Evolutionary conservation across 2,113 vertebrate genomes (phyloP).

Genomic region (Mirounga angustirostris): DNA sequence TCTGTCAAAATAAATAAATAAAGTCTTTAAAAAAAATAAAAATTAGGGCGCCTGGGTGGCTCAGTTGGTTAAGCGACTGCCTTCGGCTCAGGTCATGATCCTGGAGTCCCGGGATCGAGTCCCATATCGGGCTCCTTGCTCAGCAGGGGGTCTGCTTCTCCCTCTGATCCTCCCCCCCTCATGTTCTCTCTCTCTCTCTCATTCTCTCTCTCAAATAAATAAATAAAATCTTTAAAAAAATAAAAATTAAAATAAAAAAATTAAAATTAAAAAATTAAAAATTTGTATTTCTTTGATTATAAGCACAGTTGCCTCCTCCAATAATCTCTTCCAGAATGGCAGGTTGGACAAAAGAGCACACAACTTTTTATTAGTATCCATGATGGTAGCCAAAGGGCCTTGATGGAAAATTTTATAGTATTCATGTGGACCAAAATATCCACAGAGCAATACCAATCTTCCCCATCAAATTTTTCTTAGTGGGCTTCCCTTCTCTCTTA

Average conservation of each 20-base stretch:
- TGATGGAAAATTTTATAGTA: not conserved
- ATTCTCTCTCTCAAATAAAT: too few relatives aligned
- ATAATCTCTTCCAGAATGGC: not conserved
- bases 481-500: not conserved
- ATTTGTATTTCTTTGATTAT: constrained; percentile 7
- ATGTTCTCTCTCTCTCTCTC: too few relatives aligned
- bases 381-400: not conserved
- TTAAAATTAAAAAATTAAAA: not conserved
- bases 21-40: not conserved
- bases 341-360: not conserved
- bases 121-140: too few relatives aligned
- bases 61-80: too few relatives aligned
- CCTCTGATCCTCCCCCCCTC: too few relatives aligned
- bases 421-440: not conserved
- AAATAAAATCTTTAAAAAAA: not conserved
- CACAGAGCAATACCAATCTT: not conserved
- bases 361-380: not conserved
- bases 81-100: too few relatives aligned
- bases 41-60: too few relatives aligned
- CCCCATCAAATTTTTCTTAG: not conserved
- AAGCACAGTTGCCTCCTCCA: not conserved
- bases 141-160: too few relatives aligned
- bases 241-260: too few relatives aligned
- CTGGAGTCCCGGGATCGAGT: too few relatives aligned
- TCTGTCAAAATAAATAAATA: too few relatives aligned